Percentiles rank a stretch among this genome's conserved stretches.
phyloP scores from a whole-genome alignment of 2,888 invertebrate genomes.

The Pelosia muscerda region DNA sequence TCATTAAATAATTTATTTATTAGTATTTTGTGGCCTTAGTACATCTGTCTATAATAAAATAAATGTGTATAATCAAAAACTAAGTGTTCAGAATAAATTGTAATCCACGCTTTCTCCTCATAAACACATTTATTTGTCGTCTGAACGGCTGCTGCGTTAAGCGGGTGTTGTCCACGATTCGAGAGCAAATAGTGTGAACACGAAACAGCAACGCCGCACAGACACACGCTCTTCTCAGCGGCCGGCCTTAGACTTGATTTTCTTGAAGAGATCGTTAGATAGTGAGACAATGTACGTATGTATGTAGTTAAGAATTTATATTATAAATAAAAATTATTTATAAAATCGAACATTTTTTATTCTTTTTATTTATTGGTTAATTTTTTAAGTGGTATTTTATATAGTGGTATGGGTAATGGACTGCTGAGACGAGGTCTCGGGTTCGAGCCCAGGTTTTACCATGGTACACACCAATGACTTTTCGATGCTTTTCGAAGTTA shows the following conservation, averaged over 20 bases:
- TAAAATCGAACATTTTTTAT: constrained; percentile 1
- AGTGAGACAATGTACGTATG: constrained; percentile 34
- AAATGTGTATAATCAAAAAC: constrained; percentile 2
- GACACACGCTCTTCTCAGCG: neutral
- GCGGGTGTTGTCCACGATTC: neutral
- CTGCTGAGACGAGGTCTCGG: no score
- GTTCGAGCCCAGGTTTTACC: no score
- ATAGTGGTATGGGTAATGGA: no score
- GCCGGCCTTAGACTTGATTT: constrained; percentile 9
- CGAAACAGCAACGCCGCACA: neutral
- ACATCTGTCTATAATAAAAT: constrained; percentile 11
- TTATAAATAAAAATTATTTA: constrained; percentile 38
- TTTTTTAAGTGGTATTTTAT: no score
- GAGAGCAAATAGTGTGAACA: neutral
- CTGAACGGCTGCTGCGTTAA: neutral
- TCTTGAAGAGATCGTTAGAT: constrained; percentile 27
- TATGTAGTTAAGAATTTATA: constrained; percentile 46
- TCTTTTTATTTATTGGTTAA: no score
- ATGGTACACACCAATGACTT: no score
- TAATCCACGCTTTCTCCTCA: neutral
- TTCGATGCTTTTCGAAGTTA: no score
- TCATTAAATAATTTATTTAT: constrained; percentile 23
- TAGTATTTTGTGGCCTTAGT: constrained; percentile 34
- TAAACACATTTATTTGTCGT: constrained; percentile 21
- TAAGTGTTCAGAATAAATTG: neutral